Evolutionary conservation across 92 coral and sea anemone species (phyloP).

Genomic region (Micromussa lordhowensis): DNA sequence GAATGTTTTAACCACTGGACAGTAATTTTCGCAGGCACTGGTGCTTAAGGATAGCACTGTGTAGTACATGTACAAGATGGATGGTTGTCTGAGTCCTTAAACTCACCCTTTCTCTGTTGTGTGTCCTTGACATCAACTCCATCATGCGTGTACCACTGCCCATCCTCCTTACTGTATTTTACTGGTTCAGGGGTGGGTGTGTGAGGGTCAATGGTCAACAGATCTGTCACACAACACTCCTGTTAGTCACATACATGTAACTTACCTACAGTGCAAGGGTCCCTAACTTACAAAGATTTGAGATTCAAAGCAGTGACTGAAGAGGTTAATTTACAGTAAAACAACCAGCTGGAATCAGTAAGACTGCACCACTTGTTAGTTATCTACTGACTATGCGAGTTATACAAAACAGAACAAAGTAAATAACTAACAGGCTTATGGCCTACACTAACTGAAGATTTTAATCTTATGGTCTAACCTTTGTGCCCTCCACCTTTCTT

Average conservation of each 20-base stretch:
- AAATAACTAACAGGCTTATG: neutral
- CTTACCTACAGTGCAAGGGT: too few species aligned
- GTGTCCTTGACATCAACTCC: constrained; percentile 46
- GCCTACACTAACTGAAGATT: neutral
- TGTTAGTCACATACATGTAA: neutral
- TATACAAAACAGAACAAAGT: neutral
- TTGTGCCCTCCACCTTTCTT: constrained; percentile 59
- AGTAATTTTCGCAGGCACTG: too few species aligned
- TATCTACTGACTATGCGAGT: neutral
- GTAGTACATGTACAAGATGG: too few species aligned
- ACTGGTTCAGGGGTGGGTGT: constrained; percentile 54
- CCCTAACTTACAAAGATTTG: too few species aligned
- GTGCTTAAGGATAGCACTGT: too few species aligned
- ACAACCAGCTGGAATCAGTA: too few species aligned
- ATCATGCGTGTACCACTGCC: constrained; percentile 72
- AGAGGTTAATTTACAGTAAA: too few species aligned
- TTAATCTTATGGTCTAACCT: constrained; percentile 5
- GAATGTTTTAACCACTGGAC: too few species aligned
- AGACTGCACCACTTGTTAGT: too few species aligned
- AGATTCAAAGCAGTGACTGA: too few species aligned
- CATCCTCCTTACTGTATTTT: constrained; percentile 42
- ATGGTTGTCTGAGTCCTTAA: neutral
- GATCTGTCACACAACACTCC: constrained; percentile 8
- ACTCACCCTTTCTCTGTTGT: constrained; percentile 46
- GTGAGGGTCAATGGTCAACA: constrained; percentile 54